Percentiles rank a stretch among this genome's conserved stretches.
These are phyloP conservation scores for Prorops nasuta DNA, from an alignment of 1,140 invertebrate species.

Conservation along the genomic window DNA sequence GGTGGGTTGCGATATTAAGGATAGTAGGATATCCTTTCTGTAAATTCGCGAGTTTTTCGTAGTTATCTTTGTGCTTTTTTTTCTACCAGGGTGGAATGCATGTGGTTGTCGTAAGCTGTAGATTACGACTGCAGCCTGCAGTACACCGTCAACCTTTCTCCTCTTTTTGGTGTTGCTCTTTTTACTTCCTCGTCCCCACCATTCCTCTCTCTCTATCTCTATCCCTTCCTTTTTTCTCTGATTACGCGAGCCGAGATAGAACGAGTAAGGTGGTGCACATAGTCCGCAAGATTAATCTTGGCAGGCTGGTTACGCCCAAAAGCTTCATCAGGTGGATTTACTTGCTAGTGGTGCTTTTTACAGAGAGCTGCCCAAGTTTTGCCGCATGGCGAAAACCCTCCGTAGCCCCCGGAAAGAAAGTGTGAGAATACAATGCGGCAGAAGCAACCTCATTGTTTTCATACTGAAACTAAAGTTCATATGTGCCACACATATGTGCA, in stretches of 20 bases:
- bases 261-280: constrained; percentile 3
- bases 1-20: too few relatives aligned
- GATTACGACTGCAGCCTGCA: too few relatives aligned
- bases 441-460: not conserved
- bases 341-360: constrained; percentile 4
- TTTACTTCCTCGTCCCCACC: too few relatives aligned
- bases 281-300: constrained; percentile 22
- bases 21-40: too few relatives aligned
- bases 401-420: not conserved
- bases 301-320: constrained; percentile 6
- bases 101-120: too few relatives aligned
- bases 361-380: not conserved
- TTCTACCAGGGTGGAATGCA: too few relatives aligned
- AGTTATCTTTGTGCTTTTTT: too few relatives aligned
- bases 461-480: not conserved
- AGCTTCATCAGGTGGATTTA: constrained; percentile 18
- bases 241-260: constrained; percentile 15
- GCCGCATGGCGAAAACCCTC: not conserved
- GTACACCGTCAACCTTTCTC: not conserved
- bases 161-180: not conserved
- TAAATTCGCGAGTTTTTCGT: too few relatives aligned
- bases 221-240: not conserved
- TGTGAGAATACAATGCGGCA: not conserved
- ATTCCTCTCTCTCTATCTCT: too few relatives aligned
- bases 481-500: too few relatives aligned